A percentile compares a stretch with the other conserved stretches of the same genome.
These are phyloP conservation scores for Anthophora plumipes DNA, from an alignment of 2,888 invertebrate species.

Conservation along the genomic window DNA sequence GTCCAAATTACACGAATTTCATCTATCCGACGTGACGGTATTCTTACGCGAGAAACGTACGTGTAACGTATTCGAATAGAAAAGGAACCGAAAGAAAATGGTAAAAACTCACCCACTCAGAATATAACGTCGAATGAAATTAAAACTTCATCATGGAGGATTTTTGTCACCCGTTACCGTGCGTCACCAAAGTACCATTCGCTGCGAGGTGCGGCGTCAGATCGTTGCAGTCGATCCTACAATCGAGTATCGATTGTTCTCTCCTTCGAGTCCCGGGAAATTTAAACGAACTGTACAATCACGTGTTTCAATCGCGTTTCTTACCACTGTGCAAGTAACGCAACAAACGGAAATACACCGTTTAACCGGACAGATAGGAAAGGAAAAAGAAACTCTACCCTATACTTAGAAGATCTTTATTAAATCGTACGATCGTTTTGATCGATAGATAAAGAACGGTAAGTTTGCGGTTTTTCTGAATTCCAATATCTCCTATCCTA, in stretches of 20 bases:
- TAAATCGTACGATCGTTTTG: not conserved
- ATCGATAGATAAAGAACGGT: not conserved
- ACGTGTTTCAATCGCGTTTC: not conserved
- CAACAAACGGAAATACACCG: too few species aligned
- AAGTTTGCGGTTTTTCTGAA: constrained; percentile 18
- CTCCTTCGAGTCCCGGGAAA: constrained; percentile 22
- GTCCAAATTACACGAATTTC: not conserved
- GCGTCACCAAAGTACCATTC: constrained; percentile 43
- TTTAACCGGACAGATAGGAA: too few species aligned
- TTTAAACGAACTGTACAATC: constrained; percentile 4
- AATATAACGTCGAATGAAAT: constrained; percentile 19
- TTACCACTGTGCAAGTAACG: not conserved
- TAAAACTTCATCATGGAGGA: constrained; percentile 14
- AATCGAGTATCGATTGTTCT: constrained; percentile 21
- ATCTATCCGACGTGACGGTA: too few species aligned
- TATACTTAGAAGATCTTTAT: too few species aligned
- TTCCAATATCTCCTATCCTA: constrained; percentile 44
- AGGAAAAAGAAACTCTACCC: too few species aligned
- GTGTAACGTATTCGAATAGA: too few species aligned
- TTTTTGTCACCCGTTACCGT: constrained; percentile 42
- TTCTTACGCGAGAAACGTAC: not conserved
- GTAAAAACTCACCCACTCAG: constrained; percentile 32
- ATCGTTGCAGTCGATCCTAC: constrained; percentile 24
- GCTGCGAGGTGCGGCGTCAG: constrained; percentile 31
- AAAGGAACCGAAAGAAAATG: not conserved